Evolutionary conservation across 2,888 invertebrate species (phyloP).

Genomic region (Periphyllus acericola): DNA sequence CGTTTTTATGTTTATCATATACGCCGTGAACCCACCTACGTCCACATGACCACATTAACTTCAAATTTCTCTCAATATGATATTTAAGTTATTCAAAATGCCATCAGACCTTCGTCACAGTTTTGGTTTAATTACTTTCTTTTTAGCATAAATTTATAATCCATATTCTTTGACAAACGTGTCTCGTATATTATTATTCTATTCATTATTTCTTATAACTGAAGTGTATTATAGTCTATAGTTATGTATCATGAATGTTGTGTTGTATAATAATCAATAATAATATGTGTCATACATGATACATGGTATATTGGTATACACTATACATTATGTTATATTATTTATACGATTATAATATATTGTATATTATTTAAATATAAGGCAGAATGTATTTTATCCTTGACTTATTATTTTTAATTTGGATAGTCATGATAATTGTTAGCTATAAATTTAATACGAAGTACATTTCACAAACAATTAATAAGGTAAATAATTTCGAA

Average conservation of each 20-base stretch:
- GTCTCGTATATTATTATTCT: background rate
- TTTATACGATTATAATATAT: no score
- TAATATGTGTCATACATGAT: no score
- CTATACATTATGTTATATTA: no score
- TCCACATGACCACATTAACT: background rate
- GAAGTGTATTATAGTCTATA: background rate
- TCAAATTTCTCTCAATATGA: background rate
- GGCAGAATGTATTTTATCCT: background rate
- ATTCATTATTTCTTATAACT: slow-evolving; percentile 16
- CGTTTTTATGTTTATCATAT: background rate
- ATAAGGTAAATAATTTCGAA: no score
- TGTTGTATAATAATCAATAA: background rate
- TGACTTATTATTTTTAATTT: background rate
- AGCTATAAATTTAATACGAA: background rate
- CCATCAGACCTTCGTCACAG: background rate
- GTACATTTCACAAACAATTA: no score
- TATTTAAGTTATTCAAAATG: slow-evolving; percentile 18
- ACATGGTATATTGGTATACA: no score
- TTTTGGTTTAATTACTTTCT: slow-evolving; percentile 3
- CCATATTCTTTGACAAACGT: background rate
- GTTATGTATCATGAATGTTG: background rate
- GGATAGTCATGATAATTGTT: background rate
- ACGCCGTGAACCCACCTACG: background rate
- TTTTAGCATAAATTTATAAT: slow-evolving; percentile 1
- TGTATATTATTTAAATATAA: background rate